Percentiles rank a stretch among this genome's conserved stretches.
phyloP scores from a whole-genome alignment of 64 coral and sea anemone species.

The Acropora tenuis region DNA sequence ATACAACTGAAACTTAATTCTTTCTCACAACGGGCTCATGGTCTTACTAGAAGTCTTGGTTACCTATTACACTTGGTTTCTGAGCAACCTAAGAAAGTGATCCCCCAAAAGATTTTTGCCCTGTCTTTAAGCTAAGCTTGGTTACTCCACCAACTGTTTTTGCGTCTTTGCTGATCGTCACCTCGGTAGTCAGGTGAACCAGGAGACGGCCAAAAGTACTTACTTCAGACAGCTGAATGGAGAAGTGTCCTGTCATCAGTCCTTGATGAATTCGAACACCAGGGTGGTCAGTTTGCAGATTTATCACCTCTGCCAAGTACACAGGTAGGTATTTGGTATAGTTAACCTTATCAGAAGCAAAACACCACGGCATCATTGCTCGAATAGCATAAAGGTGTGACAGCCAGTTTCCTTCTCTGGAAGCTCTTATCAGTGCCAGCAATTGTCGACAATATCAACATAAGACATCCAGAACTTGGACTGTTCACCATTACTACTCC shows the following conservation, averaged over 20 bases:
- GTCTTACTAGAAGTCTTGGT: no score
- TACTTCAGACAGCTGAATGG: slow-evolving; percentile 54
- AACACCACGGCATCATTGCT: slow-evolving; percentile 57
- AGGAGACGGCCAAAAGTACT: slow-evolving; percentile 72
- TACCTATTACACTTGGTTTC: no score
- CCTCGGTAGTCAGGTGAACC: slow-evolving; percentile 69
- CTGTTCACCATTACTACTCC: slow-evolving; percentile 26
- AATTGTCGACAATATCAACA: slow-evolving; percentile 56
- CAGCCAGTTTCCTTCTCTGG: slow-evolving; percentile 71
- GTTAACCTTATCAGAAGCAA: slow-evolving; percentile 50
- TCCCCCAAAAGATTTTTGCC: no score
- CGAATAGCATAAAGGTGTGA: slow-evolving; percentile 53
- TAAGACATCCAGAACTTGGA: slow-evolving; percentile 70
- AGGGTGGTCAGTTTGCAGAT: slow-evolving; percentile 61
- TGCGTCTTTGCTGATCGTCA: slow-evolving; percentile 29
- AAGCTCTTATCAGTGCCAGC: slow-evolving; percentile 62
- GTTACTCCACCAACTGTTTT: slow-evolving; percentile 9
- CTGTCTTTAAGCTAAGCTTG: slow-evolving; percentile 23
- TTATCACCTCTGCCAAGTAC: slow-evolving; percentile 72
- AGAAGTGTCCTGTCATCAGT: slow-evolving; percentile 67
- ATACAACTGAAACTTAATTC: no score
- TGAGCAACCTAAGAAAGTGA: no score
- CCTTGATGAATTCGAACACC: slow-evolving; percentile 36
- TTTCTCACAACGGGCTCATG: no score
- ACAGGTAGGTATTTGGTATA: slow-evolving; percentile 72